A percentile compares a stretch with the other conserved stretches of the same genome.
These are phyloP conservation scores for Drepana arcuata DNA, from an alignment of 1,140 invertebrate species.

Conservation along the genomic window DNA sequence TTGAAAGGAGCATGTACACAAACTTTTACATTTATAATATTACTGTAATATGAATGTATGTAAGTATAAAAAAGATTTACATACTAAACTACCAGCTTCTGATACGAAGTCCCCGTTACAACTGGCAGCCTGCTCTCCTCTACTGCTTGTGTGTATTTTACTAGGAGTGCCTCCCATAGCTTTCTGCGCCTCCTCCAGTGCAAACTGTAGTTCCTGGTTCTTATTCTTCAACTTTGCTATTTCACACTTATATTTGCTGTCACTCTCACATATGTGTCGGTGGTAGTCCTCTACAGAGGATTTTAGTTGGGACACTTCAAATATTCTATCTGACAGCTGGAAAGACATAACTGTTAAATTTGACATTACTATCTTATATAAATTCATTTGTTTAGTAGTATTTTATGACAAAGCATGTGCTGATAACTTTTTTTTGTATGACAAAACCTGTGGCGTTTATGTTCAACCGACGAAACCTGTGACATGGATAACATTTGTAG, in stretches of 20 bases:
- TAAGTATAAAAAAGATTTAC: no score
- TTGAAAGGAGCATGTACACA: no score
- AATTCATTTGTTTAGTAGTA: no score
- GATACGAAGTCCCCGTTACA: conserved; percentile 68
- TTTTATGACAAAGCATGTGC: no score
- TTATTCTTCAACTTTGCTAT: conserved; percentile 71
- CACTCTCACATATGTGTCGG: conserved; percentile 75
- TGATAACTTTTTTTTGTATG: no score
- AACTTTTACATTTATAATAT: no score
- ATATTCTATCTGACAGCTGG: conserved; percentile 82
- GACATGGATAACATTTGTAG: no score
- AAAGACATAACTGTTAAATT: no score
- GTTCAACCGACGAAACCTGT: no score
- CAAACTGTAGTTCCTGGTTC: conserved; percentile 67
- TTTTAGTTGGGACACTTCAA: conserved; percentile 77
- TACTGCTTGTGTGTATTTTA: conserved; percentile 19
- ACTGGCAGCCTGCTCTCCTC: conserved; percentile 24
- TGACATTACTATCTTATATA: no score
- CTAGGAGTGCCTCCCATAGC: conserved; percentile 47
- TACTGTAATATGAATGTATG: no score
- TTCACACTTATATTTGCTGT: conserved; percentile 71
- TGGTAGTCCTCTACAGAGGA: conserved; percentile 78
- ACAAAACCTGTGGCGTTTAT: no score
- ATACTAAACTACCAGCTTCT: conserved; percentile 66
- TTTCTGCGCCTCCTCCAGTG: conserved; percentile 52